A percentile compares a stretch with the other conserved stretches of the same genome.
phyloP scores from a whole-genome alignment of 2,888 invertebrate species.

The Trilocha varians region DNA sequence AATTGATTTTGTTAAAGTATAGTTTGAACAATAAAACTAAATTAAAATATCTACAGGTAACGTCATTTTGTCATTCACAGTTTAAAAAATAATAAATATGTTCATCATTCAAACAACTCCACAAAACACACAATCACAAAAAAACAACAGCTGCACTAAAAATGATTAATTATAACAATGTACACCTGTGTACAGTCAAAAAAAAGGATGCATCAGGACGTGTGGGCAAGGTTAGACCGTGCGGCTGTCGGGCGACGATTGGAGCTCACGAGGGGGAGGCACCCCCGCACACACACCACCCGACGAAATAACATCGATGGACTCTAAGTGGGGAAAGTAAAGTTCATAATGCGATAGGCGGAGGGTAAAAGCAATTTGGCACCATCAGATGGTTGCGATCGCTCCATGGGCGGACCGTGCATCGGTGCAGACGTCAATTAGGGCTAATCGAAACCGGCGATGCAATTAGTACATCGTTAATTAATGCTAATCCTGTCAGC shows the following conservation, averaged over 20 bases:
- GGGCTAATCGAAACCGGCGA: conserved; percentile 42
- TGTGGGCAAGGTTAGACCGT: conserved; percentile 64
- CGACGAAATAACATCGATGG: conserved; percentile 32
- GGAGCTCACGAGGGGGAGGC: conserved; percentile 54
- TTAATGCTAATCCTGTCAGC: conserved; percentile 29
- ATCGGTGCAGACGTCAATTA: conserved; percentile 64
- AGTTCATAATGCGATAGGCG: conserved; percentile 29
- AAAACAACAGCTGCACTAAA: not conserved
- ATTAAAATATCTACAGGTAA: too few relatives aligned
- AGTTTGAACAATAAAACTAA: too few relatives aligned
- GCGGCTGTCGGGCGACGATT: conserved; percentile 48
- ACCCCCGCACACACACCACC: conserved; percentile 51
- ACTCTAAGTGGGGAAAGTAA: conserved; percentile 25
- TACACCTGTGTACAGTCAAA: conserved; percentile 13
- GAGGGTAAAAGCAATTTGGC: conserved; percentile 33
- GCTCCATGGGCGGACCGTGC: conserved; percentile 68
- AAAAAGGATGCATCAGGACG: conserved; percentile 59
- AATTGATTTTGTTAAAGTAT: too few relatives aligned
- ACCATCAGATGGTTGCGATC: conserved; percentile 54
- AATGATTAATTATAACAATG: not conserved
- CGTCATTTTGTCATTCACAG: too few relatives aligned
- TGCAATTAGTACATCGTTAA: conserved; percentile 51
- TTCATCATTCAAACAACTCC: not conserved
- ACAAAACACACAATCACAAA: not conserved
- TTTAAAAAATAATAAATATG: conserved; percentile 1